phyloP scores from a whole-genome alignment of 2,888 invertebrate species.

The Dysmachus trigonus region DNA sequence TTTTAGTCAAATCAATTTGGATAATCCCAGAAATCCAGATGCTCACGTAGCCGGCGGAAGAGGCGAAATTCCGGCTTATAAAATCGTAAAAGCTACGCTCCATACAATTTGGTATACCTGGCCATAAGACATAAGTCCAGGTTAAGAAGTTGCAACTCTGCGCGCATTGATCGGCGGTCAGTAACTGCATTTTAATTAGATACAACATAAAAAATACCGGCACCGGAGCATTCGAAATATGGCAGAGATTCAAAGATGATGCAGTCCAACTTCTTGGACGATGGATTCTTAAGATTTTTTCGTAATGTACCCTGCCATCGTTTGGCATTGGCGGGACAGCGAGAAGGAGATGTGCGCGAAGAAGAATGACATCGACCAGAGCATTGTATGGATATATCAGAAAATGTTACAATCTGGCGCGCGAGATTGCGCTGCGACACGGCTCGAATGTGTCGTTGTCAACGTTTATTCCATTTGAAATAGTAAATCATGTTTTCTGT shows the following conservation, averaged over 20 bases:
- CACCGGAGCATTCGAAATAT: not conserved
- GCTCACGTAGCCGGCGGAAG: not conserved
- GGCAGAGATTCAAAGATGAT: not conserved
- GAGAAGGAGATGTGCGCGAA: not conserved
- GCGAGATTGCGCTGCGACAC: not conserved
- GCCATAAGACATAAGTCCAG: not conserved
- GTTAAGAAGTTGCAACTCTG: not conserved
- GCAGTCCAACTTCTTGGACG: not conserved
- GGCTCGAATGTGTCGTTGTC: not conserved
- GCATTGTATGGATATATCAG: constrained; percentile 10
- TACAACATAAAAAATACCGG: not conserved
- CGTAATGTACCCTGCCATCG: not conserved
- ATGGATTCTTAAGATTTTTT: not conserved
- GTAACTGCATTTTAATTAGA: constrained; percentile 12
- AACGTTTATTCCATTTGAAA: not conserved
- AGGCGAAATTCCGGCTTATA: constrained; percentile 20
- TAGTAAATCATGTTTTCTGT: constrained; percentile 27
- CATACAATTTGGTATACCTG: not conserved
- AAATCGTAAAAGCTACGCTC: not conserved
- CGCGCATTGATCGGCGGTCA: not conserved
- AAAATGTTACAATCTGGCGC: not conserved
- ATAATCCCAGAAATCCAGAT: not conserved
- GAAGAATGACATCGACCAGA: not conserved
- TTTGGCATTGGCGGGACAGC: not conserved
- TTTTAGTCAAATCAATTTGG: constrained; percentile 8